phyloP scores from a whole-genome alignment of 2,797 vertebrate genomes.

The Spinus olivaceus region DNA sequence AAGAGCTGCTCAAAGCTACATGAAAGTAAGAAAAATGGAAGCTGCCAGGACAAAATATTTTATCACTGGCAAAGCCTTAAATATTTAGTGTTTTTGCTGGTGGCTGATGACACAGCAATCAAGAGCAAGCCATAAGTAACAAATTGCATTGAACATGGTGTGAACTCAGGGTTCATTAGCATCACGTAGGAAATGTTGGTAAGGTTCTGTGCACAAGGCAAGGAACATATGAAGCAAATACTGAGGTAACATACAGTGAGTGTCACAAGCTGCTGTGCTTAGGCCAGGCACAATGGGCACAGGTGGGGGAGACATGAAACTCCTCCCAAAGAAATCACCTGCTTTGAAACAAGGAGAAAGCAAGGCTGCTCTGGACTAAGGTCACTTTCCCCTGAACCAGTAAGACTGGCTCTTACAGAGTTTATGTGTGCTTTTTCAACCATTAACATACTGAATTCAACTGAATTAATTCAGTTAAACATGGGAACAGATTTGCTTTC shows the following conservation, averaged over 20 bases:
- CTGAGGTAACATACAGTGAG: neutral
- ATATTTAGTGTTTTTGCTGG: neutral
- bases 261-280: neutral
- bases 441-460: neutral
- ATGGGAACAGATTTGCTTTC: neutral
- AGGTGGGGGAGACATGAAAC: neutral
- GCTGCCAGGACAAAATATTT: neutral
- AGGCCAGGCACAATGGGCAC: neutral
- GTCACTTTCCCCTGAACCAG: neutral
- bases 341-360: neutral
- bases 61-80: neutral
- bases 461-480: neutral
- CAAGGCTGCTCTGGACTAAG: neutral
- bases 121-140: neutral
- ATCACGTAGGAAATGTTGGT: neutral
- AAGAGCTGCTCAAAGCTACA: neutral
- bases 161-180: neutral
- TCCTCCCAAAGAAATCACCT: neutral
- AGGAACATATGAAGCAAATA: neutral
- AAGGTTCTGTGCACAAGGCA: neutral
- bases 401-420: neutral
- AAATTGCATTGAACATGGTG: neutral
- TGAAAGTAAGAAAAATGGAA: neutral
- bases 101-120: neutral
- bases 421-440: neutral